These are phyloP conservation scores for Cheilosia soror DNA, from an alignment of 2,888 invertebrate species.

Conservation along the genomic window DNA sequence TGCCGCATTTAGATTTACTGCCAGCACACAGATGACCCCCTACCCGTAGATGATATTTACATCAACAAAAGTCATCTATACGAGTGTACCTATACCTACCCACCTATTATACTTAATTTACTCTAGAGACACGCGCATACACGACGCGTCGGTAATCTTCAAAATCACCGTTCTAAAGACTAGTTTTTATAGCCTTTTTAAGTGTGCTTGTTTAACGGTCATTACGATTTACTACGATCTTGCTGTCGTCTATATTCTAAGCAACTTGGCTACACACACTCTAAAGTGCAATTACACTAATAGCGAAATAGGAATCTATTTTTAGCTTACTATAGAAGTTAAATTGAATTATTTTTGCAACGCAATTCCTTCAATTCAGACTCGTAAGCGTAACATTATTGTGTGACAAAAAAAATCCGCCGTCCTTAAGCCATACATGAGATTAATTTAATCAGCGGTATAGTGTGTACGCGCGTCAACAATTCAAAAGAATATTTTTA, in stretches of 20 bases:
- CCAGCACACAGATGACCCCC: not conserved
- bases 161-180: not conserved
- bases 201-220: not conserved
- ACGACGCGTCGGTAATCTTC: conserved; percentile 1
- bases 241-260: not conserved
- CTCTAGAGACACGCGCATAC: conserved; percentile 1
- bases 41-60: not conserved
- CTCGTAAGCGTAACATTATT: conserved; percentile 3
- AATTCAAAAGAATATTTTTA: conserved; percentile 1
- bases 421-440: conserved; percentile 11
- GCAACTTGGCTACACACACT: not conserved
- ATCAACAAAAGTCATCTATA: not conserved
- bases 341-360: conserved; percentile 53
- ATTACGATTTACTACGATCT: not conserved
- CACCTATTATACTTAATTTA: not conserved
- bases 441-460: conserved; percentile 18
- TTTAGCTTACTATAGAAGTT: not conserved
- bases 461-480: conserved; percentile 8
- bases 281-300: conserved; percentile 8
- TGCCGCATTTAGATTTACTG: not conserved
- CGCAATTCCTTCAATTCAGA: conserved; percentile 49
- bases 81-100: not conserved
- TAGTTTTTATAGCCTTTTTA: not conserved
- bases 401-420: not conserved
- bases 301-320: not conserved